Conservation (phyloP, 2,113 vertebrate genomes). For the Alligator sinensis region DNA sequence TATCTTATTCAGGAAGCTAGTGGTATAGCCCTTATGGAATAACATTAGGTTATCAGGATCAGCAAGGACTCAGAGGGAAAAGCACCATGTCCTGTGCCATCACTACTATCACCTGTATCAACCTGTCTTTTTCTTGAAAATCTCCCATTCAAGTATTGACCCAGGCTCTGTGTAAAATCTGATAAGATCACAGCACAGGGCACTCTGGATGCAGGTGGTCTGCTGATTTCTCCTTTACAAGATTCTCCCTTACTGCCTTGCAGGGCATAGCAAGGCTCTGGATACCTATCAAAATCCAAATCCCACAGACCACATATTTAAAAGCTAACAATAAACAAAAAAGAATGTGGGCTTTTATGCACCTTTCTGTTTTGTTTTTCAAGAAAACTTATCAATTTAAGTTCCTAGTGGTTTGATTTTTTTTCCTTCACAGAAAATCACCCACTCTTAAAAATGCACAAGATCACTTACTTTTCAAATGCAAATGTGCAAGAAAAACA, state of each 20-base stretch:
- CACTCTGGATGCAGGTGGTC: not conserved
- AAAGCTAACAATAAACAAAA: constrained; percentile 44
- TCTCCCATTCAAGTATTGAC: not conserved
- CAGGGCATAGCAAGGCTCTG: not conserved
- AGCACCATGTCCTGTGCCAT: not conserved
- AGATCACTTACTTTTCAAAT: constrained; percentile 64
- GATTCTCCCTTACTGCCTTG: not conserved
- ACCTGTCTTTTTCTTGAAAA: not conserved
- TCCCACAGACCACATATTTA: not conserved
- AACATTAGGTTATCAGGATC: not conserved
- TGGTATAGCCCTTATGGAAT: too few relatives aligned
- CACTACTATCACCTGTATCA: not conserved
- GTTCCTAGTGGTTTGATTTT: constrained; percentile 18
- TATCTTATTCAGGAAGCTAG: not conserved
- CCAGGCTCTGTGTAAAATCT: not conserved
- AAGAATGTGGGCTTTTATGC: not conserved
- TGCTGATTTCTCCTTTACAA: not conserved
- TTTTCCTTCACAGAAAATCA: constrained; percentile 33
- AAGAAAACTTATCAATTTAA: constrained; percentile 57
- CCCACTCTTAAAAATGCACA: constrained; percentile 41
- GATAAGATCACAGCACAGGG: not conserved
- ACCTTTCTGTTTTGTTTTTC: not conserved
- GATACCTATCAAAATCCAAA: constrained; percentile 46
- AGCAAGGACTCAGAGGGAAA: not conserved
- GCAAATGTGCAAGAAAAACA: constrained; percentile 48